A percentile compares a stretch with the other conserved stretches of the same genome.
Evolutionary conservation across 2,797 vertebrate genomes (phyloP).

Genomic region (Spinus olivaceus): DNA sequence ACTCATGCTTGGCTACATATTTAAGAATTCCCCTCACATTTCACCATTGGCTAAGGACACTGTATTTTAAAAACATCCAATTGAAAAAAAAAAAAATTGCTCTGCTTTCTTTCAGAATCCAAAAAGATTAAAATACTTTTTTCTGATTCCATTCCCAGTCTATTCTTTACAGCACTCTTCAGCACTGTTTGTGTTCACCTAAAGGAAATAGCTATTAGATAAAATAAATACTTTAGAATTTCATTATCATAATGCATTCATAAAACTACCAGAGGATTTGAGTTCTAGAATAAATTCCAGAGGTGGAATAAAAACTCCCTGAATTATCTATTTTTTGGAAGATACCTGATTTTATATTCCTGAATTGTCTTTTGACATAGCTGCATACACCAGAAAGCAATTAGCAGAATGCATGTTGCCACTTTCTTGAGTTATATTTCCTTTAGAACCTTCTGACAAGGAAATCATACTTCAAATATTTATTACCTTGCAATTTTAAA

Average conservation of each 20-base stretch:
- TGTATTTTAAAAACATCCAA: background rate
- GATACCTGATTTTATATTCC: background rate
- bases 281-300: background rate
- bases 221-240: constrained; percentile 44
- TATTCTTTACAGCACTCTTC: background rate
- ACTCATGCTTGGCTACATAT: background rate
- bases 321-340: background rate
- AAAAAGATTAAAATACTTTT: background rate
- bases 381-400: background rate
- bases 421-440: background rate
- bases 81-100: background rate
- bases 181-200: background rate
- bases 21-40: background rate
- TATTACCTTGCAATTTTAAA: background rate
- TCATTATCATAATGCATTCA: background rate
- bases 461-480: background rate
- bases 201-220: constrained; percentile 10
- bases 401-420: background rate
- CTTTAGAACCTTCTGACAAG: background rate
- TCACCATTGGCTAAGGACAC: background rate
- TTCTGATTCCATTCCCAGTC: background rate
- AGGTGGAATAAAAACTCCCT: background rate
- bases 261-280: background rate
- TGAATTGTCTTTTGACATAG: background rate
- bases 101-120: background rate